Base-by-base conservation (phyloP, 2,888 invertebrate species). In the Balanococcus diminutus region DNA sequence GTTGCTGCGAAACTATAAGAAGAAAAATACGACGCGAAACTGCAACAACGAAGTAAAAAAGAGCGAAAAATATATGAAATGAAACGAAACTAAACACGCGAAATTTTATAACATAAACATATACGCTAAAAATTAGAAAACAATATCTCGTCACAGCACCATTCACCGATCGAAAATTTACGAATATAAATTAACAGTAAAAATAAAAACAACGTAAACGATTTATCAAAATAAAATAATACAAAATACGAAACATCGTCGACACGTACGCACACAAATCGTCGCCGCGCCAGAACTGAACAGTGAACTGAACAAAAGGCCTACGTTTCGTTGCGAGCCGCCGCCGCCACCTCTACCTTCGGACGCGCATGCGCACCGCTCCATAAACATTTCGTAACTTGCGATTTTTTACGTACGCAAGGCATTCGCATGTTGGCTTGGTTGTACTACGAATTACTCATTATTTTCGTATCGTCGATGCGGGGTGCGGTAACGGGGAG, bases 61-160 rank as follows among this genome's bases (percentile, higher is more conserved):
- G 19, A 19, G n/a, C n/a, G 14, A 42, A 51, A 51, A 19, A n/a
- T n/a, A n/a, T n/a, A 51, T 19, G 51, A 51, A 14, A 19, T 19
- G n/a, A n/a, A n/a, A n/a, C n/a, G n/a, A n/a, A 51, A 51, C 19
- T 19, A n/a, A 19, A 51, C 51, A 19, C 14, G 5, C 51, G 51
- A 67, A n/a, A n/a, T 4, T 11, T 51, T 51, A 51, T 5, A 51
- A 51, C 4, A 51, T 51, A 3, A 51, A n/a, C 5, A 36, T 11
- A 9, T 42, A 51, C 51, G 19, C 51, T 51, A 51, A 75, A 32
- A 75, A 32, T n/a, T 75, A 75, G 14, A 31, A 32, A 75, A 75
- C 22, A 75, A 75, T 32, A 75, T 75, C 61, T 67, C 75, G 75
- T 75, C 75, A 75, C 75, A 75, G 75, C 75, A 75, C 75, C 75